phyloP scores from a whole-genome alignment of 1,140 invertebrate species.

The Cryptotermes secundus region DNA sequence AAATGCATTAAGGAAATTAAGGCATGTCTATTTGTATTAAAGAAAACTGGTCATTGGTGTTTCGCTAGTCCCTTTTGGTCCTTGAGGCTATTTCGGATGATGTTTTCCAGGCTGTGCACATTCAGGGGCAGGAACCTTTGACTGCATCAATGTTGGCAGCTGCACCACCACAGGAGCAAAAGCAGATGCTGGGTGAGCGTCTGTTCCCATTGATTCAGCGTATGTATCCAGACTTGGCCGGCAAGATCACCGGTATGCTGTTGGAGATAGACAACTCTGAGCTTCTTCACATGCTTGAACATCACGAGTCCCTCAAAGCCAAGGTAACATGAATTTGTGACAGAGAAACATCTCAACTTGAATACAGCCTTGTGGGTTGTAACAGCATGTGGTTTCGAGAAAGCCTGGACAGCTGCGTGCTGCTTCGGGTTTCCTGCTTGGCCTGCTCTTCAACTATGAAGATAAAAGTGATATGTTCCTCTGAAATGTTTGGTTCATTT shows the following conservation, averaged over 20 bases:
- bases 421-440: too few species aligned
- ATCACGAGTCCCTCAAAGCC: slow-evolving; percentile 90
- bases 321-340: slow-evolving; percentile 58
- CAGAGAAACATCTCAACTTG: too few species aligned
- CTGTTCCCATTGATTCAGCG: slow-evolving; percentile 92
- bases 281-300: slow-evolving; percentile 97
- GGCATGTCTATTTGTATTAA: too few species aligned
- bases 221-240: slow-evolving; percentile 91
- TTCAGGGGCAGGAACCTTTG: slow-evolving; percentile 92
- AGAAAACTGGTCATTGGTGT: too few species aligned
- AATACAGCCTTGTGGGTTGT: too few species aligned
- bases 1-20: too few species aligned
- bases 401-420: too few species aligned
- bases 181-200: slow-evolving; percentile 98
- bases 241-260: slow-evolving; percentile 99
- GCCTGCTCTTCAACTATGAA: too few species aligned
- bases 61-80: too few species aligned
- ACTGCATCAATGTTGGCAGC: slow-evolving; percentile 95
- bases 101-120: slow-evolving; percentile 54
- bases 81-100: neutral
- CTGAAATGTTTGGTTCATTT: too few species aligned
- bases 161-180: slow-evolving; percentile 93
- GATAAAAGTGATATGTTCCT: too few species aligned
- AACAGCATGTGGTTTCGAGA: too few species aligned
- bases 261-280: slow-evolving; percentile 99